Evolutionary conservation across 2,797 vertebrate species (phyloP), one percentile per base, ranked within the genome.

Genomic region (Austrolebias charrua): DNA sequence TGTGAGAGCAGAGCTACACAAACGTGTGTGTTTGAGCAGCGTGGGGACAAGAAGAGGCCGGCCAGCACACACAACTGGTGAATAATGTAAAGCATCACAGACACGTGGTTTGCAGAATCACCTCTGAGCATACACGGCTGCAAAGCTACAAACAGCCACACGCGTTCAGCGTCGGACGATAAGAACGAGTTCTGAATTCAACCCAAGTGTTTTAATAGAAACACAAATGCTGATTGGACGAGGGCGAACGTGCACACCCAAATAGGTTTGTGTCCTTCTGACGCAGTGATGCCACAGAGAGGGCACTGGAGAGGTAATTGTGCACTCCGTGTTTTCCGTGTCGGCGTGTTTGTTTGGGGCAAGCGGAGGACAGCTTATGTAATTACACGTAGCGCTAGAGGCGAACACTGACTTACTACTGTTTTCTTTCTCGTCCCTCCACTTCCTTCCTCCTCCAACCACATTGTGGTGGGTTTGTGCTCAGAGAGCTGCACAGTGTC

Each of bases 61-160:
- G 63, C 59, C 1, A 6, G 62, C 53, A 74, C 64, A 9, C 62
- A 68, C 52, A 58, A 66, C 72, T 75, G 62, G 76, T 87, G 75
- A 87, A 88, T 87, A 87, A 88, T 87, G 87, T 74, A 89, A 78
- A 75, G 61, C 79, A 71, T 54, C 66, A 47, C 58, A 70, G 72
- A 83, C 74, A 80, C 76, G 77, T 84, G 73, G 70, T 75, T 83
- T 73, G 63, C 70, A 80, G 75, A 75, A 74, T 77, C 45, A 73
- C 79, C 78, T 69, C 63, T 42, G 72, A 85, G 80, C 78, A 69
- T 44, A 56, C 6, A 13, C 62, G 49, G 71, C 74, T 67, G 64
- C 66, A 63, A 46, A 46, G 64, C 66, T 67, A 69, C 80, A 75
- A 82, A 79, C 45, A 69, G 51, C 57, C 61, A 33, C 54, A 64